Evolutionary conservation across 2,113 vertebrate species (phyloP).

Genomic region (Siniperca chuatsi): DNA sequence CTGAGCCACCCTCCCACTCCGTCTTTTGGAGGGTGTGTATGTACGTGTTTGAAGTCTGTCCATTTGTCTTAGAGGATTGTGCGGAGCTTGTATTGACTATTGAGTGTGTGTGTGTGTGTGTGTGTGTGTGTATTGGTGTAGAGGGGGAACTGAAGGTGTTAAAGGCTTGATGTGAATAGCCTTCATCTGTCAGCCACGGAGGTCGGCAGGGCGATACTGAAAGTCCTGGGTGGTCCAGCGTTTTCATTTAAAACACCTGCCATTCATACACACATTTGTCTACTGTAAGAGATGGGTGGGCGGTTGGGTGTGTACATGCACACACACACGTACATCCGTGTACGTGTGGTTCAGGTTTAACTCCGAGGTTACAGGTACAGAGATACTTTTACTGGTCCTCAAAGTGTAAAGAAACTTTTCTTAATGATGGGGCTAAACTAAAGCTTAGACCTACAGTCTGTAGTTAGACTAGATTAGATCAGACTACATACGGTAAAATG

Average conservation of each 20-base stretch:
- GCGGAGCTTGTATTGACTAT: constrained; percentile 73
- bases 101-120: constrained; percentile 52
- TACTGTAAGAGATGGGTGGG: constrained; percentile 71
- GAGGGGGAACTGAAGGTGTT: constrained; percentile 73
- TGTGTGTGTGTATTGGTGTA: constrained; percentile 24
- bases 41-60: constrained; percentile 80
- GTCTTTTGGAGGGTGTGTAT: constrained; percentile 73
- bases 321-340: background rate
- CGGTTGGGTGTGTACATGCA: background rate
- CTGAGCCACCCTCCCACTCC: constrained; percentile 59
- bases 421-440: background rate
- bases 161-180: constrained; percentile 78
- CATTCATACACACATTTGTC: constrained; percentile 69
- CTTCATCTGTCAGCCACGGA: constrained; percentile 76
- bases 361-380: constrained; percentile 14
- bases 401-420: background rate
- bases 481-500: background rate
- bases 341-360: constrained; percentile 27
- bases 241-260: constrained; percentile 73
- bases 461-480: background rate
- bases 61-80: constrained; percentile 83
- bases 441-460: background rate
- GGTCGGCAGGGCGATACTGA: constrained; percentile 60
- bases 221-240: constrained; percentile 77
- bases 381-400: background rate